Base-by-base conservation (phyloP, 1,140 invertebrate species). In the Rhagoletis zephyria region DNA sequence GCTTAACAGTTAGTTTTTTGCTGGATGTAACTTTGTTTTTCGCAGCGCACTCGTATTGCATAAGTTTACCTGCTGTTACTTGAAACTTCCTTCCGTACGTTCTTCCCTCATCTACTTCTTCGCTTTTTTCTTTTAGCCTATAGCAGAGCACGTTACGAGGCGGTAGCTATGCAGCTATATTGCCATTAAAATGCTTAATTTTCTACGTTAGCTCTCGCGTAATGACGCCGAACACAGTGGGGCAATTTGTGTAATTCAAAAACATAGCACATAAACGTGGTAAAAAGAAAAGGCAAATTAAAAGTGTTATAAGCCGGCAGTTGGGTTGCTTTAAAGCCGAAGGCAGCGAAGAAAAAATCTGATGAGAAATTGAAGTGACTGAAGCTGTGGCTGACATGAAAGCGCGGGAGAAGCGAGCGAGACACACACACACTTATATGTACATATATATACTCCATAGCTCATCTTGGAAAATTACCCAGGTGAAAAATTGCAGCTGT, bases 401-500 rank as follows among this genome's bases (percentile, higher is more conserved):
- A 67, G 64, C 64, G 5, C 10, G 30, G 4, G 12, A 63, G 61
- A 63, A 16, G 12, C 61, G 61, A 30, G n/a, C 61, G 5, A 30
- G 30, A 30, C 30, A 30, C 30, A 30, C 30, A 30, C 59, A 12
- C 59, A 12, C 7, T 60, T 60, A 60, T 12, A 60, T 60, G 59
- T 12, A 4, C 4, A n/a, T 4, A 4, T 14, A n/a, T 4, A 30
- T 87, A 65, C 87, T 85, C 60, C 81, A 87, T 87, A 87, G 90
- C 89, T 92, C 91, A 90, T 92, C 91, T 92, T 90, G 87, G 87
- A 91, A 91, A 91, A 91, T 90, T 91, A 90, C 85, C 90, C 91
- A 92, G 91, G 90, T 92, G 91, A 92, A 92, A 92, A 91, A 92
- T 90, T 92, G 91, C 91, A 92, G 91, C 91, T 92, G 91, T 90